Evolutionary conservation across 53 echinoderm and acorn worm species (phyloP), one percentile per base, ranked within the genome.

Genomic region (Hippasteria phrygiana): DNA sequence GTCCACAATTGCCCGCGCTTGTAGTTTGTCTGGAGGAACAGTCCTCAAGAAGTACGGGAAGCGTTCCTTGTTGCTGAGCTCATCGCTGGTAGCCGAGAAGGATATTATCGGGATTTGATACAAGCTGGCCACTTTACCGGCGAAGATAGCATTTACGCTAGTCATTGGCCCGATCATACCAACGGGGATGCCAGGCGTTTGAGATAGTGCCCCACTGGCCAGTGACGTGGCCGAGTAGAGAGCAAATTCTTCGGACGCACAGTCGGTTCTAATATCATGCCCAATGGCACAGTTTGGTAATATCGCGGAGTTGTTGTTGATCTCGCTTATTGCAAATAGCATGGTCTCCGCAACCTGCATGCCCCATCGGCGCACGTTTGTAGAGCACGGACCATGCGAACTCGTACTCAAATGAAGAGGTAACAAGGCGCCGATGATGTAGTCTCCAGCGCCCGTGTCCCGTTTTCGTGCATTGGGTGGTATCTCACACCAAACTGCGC

Each of bases 31-130:
- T 4, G 73, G 73, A 41, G 73, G 73, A 4, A 73, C 73, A 0
- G 73, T 73, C 42, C 73, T 41, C 73, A 73, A n/a, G 42, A 73
- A 73, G 26, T 42, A 73, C 3, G 73, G 73, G 43, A 73, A 73
- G 1, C 73, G 2, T 7, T 73, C 73, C 73, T 43, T 41, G 73
- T 43, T 73, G 73, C 73, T 73, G 2, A 73, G 73, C 73, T 73
- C 73, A n/a, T 73, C 26, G 73, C 73, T 73, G 42, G 73, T 42
- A 13, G 73, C 73, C 41, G 41, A 73, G 73, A 42, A 43, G 43
- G 73, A 73, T 27, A 73, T 73, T 42, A 73, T 43, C 11, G 73
- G 73, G 6, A 73, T 43, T 5, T 43, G 42, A 27, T 73, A 73
- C 7, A 73, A 43, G 16, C 43, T 43, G 10, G 73, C 73, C 43